Percentiles rank a stretch among this genome's conserved stretches.
Conservation (phyloP, 2,113 vertebrate species). For the Onychorhynchus coronatus region DNA sequence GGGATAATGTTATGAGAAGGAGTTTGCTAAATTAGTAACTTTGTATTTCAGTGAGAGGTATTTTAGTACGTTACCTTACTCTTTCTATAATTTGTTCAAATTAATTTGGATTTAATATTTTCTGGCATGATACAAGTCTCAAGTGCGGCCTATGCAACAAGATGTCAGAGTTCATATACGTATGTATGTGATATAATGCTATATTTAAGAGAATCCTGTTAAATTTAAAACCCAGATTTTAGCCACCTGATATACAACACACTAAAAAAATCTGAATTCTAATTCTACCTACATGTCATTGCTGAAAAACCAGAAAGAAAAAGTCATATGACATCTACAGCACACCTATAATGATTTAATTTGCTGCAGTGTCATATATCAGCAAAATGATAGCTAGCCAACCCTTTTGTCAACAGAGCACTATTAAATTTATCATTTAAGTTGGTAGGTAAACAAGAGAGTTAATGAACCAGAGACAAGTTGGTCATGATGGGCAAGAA, state of each 20-base stretch:
- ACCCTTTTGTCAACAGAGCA: constrained; percentile 36
- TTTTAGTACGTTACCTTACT: background rate
- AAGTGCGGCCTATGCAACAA: background rate
- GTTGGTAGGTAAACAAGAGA: constrained; percentile 27
- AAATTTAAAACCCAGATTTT: background rate
- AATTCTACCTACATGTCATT: background rate
- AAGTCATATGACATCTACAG: background rate
- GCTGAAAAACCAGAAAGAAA: background rate
- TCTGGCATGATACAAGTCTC: background rate
- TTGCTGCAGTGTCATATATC: constrained; percentile 7
- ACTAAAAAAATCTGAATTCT: background rate
- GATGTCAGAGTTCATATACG: background rate
- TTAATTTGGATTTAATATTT: background rate
- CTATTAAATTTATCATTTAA: constrained; percentile 26
- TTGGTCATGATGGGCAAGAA: background rate
- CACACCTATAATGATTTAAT: background rate
- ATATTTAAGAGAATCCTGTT: background rate
- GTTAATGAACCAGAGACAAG: constrained; percentile 41
- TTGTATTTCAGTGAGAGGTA: background rate
- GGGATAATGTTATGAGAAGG: background rate
- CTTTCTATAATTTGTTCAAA: background rate
- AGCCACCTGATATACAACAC: background rate
- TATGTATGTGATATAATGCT: background rate
- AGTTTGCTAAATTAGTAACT: background rate
- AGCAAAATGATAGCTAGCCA: constrained; percentile 8